These are phyloP conservation scores for Batillaria attramentaria DNA, from an alignment of 1,140 invertebrate genomes.

Conservation along the genomic window DNA sequence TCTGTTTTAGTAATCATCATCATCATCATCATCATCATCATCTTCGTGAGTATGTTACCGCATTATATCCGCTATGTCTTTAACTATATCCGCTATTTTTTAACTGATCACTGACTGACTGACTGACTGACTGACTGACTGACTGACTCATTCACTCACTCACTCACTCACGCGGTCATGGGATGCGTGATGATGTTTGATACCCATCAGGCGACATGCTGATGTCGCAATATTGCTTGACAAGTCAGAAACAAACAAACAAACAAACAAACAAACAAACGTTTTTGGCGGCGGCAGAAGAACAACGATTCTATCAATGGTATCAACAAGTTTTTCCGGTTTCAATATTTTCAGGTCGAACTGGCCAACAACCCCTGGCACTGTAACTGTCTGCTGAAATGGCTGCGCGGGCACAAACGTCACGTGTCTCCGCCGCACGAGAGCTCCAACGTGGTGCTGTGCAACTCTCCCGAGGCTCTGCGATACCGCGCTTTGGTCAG, in stretches of 20 bases:
- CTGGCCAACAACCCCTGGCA: neutral
- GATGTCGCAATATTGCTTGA: neutral
- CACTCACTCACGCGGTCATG: too few relatives aligned
- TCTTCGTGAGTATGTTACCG: too few relatives aligned
- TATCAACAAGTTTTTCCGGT: neutral
- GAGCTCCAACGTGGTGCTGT: neutral
- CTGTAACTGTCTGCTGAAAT: neutral
- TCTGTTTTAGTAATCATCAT: too few relatives aligned
- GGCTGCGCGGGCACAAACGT: neutral
- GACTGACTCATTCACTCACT: too few relatives aligned
- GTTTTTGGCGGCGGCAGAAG: neutral
- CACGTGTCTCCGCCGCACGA: neutral
- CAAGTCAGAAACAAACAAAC: too few relatives aligned
- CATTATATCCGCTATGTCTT: too few relatives aligned
- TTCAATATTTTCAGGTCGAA: neutral
- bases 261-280: too few relatives aligned
- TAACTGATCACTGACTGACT: too few relatives aligned
- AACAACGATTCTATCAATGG: neutral
- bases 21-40: too few relatives aligned
- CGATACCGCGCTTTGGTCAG: neutral
- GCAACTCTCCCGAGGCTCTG: neutral
- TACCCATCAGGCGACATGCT: neutral
- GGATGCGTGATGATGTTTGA: neutral
- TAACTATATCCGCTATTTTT: too few relatives aligned
- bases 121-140: too few relatives aligned